Percentiles rank a stretch among this genome's conserved stretches.
phyloP scores from a whole-genome alignment of 2,113 vertebrate genomes.

The Ochotona curzoniae region DNA sequence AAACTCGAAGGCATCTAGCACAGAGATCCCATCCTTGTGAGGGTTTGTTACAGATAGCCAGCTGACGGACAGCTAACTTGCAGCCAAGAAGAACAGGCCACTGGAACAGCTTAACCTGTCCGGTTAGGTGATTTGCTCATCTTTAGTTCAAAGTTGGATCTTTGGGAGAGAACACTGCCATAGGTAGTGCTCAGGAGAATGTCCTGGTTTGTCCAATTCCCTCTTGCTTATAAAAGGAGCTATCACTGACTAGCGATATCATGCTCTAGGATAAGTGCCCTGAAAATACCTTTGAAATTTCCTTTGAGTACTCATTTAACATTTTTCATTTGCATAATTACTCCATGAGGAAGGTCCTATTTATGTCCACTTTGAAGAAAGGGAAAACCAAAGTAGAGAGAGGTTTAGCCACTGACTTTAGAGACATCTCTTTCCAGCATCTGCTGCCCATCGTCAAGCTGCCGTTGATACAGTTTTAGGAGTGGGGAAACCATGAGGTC shows the following conservation, averaged over 20 bases:
- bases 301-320: background rate
- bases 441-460: background rate
- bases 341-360: background rate
- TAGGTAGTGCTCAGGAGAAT: background rate
- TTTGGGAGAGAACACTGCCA: background rate
- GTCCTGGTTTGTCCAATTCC: background rate
- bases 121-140: background rate
- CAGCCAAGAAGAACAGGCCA: background rate
- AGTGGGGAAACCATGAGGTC: background rate
- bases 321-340: background rate
- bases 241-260: background rate
- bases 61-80: background rate
- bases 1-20: background rate
- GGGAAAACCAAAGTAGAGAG: background rate
- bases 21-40: background rate
- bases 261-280: background rate
- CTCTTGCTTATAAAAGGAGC: background rate
- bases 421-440: background rate
- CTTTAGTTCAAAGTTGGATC: background rate
- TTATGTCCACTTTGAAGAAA: background rate
- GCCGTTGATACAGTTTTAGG: background rate
- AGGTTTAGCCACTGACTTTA: background rate
- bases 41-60: background rate
- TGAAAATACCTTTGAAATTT: constrained; percentile 29
- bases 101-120: background rate